Base-by-base conservation (phyloP, 2,888 invertebrate genomes). In the Dynastes maya region DNA sequence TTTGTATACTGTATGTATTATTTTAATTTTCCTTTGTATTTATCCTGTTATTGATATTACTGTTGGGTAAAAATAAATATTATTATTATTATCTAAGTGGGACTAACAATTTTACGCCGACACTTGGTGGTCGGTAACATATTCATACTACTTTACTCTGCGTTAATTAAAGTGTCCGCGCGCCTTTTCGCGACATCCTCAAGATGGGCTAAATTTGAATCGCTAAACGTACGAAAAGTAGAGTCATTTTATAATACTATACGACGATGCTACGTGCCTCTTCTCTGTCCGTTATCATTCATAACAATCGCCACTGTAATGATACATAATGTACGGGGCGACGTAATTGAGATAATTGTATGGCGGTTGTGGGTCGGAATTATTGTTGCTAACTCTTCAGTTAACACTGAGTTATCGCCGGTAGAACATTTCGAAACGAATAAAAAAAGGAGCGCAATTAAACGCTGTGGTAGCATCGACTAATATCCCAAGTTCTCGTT, bases 301-400 rank as follows among this genome's bases (percentile, higher is more conserved):
- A 74, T 79, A 49, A 80, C 78, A 78, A 81, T 80, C 80, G 77
- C 53, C 81, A 75, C 80, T 70, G 80, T 83, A 83, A 84, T 82
- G 80, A 82, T 80, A 81, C 80, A 82, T 83, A 83, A 83, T 83
- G 80, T 80, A 81, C 72, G 40, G 72, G 72, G 80, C 81, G 80
- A 80, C 81, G 82, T 84, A 84, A 84, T 84, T 83, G 83, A 83
- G 80, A 81, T 82, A 83, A 83, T 83, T 83, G 82, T 81, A 78
- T 80, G 79, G 72, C 72, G 53, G 80, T 81, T 81, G 82, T 83
- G 82, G 81, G 81, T 80, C 80, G 80, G 80, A 80, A 80, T 81
- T 78, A 65, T 74, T 79, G 80, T 72, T 78, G 79, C 80, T 75
- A 78, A 78, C 81, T 80, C 81, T 81, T 79, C 80, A 81, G 81